Evolutionary conservation across 2,797 vertebrate genomes (phyloP).

Genomic region (Neosilurus mollespiculum): DNA sequence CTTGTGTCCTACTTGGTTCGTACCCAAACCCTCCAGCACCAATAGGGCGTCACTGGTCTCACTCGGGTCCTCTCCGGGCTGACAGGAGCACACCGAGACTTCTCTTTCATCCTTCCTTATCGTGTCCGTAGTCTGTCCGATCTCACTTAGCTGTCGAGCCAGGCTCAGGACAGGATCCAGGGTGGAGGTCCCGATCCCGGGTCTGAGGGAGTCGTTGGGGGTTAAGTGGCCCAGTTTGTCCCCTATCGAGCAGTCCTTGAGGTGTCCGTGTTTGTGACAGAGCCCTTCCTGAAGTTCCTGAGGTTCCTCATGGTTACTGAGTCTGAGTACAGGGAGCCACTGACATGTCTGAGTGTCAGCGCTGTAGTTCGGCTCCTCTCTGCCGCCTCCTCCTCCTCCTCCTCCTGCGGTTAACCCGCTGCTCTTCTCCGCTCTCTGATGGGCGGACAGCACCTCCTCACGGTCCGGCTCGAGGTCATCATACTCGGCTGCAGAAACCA

Average conservation of each 20-base stretch:
- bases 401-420: not conserved
- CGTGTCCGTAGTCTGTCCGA: constrained; percentile 68
- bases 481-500: constrained; percentile 77
- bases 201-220: constrained; percentile 62
- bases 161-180: constrained; percentile 70
- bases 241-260: not conserved
- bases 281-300: constrained; percentile 60
- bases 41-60: constrained; percentile 90
- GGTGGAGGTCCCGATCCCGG: constrained; percentile 36
- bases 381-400: not conserved
- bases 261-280: constrained; percentile 77
- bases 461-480: constrained; percentile 69
- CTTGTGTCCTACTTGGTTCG: constrained; percentile 71
- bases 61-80: constrained; percentile 75
- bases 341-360: constrained; percentile 49
- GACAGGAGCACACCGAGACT: constrained; percentile 77
- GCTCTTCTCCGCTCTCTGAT: constrained; percentile 57
- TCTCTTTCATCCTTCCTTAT: constrained; percentile 69
- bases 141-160: constrained; percentile 72
- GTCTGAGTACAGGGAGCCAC: constrained; percentile 50
- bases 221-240: constrained; percentile 54
- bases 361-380: constrained; percentile 19
- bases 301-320: constrained; percentile 56
- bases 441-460: constrained; percentile 69
- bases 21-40: constrained; percentile 86